Conservation (phyloP, 2,888 invertebrate genomes). For the Hydroisotoma schaefferi region DNA sequence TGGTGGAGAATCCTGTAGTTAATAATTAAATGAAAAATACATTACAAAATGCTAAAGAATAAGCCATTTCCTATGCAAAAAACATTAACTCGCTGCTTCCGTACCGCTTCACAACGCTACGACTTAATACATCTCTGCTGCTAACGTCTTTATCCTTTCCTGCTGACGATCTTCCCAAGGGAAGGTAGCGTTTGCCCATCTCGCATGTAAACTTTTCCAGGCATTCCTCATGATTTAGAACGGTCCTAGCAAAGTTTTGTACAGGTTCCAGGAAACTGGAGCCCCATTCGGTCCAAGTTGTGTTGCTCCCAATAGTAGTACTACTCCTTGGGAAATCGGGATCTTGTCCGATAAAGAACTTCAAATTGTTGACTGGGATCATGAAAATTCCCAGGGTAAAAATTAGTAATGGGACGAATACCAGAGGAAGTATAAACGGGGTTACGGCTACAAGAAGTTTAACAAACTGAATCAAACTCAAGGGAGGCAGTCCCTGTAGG, state of each 20-base stretch:
- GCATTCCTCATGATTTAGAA: constrained; percentile 26
- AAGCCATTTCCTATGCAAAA: neutral
- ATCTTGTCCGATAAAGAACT: neutral
- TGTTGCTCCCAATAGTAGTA: neutral
- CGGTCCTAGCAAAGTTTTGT: constrained; percentile 1
- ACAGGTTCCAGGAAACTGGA: neutral
- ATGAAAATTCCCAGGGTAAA: constrained; percentile 36
- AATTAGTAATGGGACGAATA: constrained; percentile 32
- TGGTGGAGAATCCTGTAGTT: neutral
- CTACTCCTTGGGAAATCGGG: neutral
- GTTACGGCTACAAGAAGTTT: constrained; percentile 32
- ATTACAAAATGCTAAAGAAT: neutral
- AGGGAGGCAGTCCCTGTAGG: constrained; percentile 26
- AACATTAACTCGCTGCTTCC: constrained; percentile 8
- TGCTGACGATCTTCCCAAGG: neutral
- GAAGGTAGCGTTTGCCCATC: constrained; percentile 17
- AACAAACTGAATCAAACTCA: constrained; percentile 24
- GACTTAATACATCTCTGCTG: constrained; percentile 16
- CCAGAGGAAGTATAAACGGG: constrained; percentile 30
- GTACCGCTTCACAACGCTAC: constrained; percentile 7
- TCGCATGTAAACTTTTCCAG: constrained; percentile 28
- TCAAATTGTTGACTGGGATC: constrained; percentile 22
- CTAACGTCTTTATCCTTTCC: neutral
- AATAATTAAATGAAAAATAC: neutral
- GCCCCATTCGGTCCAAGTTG: neutral